These are phyloP conservation scores for Lates japonicus DNA, from an alignment of 2,797 vertebrate genomes.

Conservation along the genomic window DNA sequence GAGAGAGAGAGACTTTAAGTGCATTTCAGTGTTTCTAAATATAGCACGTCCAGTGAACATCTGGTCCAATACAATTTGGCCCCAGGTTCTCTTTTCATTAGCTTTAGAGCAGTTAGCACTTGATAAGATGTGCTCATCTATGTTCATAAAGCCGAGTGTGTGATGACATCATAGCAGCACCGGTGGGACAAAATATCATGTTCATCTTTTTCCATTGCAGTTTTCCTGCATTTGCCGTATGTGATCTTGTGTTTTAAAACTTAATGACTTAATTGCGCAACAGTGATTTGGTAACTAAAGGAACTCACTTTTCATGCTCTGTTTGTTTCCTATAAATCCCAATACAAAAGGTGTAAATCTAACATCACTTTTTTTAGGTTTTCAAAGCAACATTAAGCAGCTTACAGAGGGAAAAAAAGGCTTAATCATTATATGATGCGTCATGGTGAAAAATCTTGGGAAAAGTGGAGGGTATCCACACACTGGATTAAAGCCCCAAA, in stretches of 20 bases:
- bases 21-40: slow-evolving; percentile 65
- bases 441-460: neutral
- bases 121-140: slow-evolving; percentile 77
- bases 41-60: slow-evolving; percentile 67
- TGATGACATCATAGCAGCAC: slow-evolving; percentile 57
- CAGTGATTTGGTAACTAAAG: neutral
- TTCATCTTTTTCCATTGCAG: slow-evolving; percentile 16
- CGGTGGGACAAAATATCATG: slow-evolving; percentile 20
- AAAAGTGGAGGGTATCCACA: neutral
- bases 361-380: neutral
- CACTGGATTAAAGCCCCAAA: neutral
- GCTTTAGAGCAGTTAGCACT: slow-evolving; percentile 78
- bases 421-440: neutral
- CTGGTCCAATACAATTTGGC: slow-evolving; percentile 81
- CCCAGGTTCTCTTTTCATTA: slow-evolving; percentile 77
- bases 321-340: neutral
- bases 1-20: slow-evolving; percentile 13
- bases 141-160: slow-evolving; percentile 68
- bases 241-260: neutral
- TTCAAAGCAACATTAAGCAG: neutral
- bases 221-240: neutral
- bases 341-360: neutral
- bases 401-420: neutral
- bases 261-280: neutral
- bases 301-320: neutral